Percentiles rank a stretch among this genome's conserved stretches.
Evolutionary conservation across 2,888 invertebrate genomes (phyloP).

Genomic region (Leptopilina syphax): DNA sequence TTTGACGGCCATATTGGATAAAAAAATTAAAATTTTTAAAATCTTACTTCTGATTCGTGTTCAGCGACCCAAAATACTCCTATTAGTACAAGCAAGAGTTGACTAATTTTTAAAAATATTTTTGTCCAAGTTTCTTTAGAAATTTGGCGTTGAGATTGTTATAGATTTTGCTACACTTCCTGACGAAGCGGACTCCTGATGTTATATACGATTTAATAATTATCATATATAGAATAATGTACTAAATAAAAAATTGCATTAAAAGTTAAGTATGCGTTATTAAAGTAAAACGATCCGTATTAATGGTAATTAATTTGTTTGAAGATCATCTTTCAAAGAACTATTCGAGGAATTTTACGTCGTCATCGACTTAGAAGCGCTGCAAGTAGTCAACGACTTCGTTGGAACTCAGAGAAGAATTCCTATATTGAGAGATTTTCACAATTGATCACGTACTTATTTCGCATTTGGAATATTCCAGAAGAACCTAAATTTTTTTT

Average conservation of each 20-base stretch:
- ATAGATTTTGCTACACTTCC: no score
- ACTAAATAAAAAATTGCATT: neutral
- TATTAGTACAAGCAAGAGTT: no score
- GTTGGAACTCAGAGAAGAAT: slow-evolving; percentile 66
- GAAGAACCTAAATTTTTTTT: slow-evolving; percentile 44
- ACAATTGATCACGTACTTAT: slow-evolving; percentile 64
- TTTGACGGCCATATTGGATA: no score
- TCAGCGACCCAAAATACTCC: no score
- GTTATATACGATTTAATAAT: no score
- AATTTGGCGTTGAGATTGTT: no score
- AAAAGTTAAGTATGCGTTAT: neutral
- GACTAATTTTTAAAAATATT: no score
- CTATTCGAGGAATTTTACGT: slow-evolving; percentile 61
- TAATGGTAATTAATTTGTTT: neutral
- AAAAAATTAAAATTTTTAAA: no score
- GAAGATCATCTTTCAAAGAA: slow-evolving; percentile 48
- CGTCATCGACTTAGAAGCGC: slow-evolving; percentile 44
- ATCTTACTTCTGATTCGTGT: no score
- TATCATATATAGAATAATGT: no score
- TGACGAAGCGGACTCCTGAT: no score
- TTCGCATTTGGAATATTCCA: slow-evolving; percentile 50
- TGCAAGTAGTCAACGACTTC: slow-evolving; percentile 54
- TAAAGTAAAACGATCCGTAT: neutral
- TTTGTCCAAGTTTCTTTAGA: no score
- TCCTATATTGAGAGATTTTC: slow-evolving; percentile 67